Base-by-base conservation (phyloP, 2,113 vertebrate species). In the Elephantulus edwardii region DNA sequence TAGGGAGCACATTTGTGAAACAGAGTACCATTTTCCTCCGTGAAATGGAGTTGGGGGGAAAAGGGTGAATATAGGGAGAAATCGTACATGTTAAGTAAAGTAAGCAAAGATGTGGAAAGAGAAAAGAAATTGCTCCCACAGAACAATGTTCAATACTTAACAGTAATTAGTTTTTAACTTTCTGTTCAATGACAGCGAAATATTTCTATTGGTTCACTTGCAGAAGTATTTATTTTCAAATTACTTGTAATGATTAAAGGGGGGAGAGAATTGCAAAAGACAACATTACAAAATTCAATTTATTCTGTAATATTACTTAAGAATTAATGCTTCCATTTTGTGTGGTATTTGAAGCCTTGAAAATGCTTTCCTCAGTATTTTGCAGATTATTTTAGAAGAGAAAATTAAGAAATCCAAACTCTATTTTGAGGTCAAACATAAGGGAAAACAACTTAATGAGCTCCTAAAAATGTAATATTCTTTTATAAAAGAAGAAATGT, bases 341-440 rank as follows among this genome's bases (percentile, higher is more conserved):
- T 71, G 66, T 88, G 46, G 79, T 70, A 91, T 94, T 96, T 66
- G 56, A 97, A 96, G 82, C 87, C 17, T 0, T 87, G 64, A 93
- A 96, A 96, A 95, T 92, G 96, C 79, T 92, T 93, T 95, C 94
- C 91, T 86, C 82, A 91, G 93, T 95, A 93, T 84, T 94, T 96
- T 96, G 86, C 83, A 96, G 91, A 95, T 95, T 56, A 96, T 96
- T 95, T 97, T 97, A 96, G 58, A 95, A 92, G 35, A 70, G 84
- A 97, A 97, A 96, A 97, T 96, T 96, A 97, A 90, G 92, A 96
- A 96, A 96, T 94, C 0, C 90, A 92, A 96, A 33, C 83, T 96
- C 93, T 96, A 94, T 96, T 96, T 97, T 96, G 93, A 77, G 96
- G 97, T 97, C 97, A 97, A 95, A 96, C 95, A 95, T 92, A 96